These are phyloP conservation scores for Phthorimaea operculella DNA, from an alignment of 1,140 invertebrate genomes.

Conservation along the genomic window DNA sequence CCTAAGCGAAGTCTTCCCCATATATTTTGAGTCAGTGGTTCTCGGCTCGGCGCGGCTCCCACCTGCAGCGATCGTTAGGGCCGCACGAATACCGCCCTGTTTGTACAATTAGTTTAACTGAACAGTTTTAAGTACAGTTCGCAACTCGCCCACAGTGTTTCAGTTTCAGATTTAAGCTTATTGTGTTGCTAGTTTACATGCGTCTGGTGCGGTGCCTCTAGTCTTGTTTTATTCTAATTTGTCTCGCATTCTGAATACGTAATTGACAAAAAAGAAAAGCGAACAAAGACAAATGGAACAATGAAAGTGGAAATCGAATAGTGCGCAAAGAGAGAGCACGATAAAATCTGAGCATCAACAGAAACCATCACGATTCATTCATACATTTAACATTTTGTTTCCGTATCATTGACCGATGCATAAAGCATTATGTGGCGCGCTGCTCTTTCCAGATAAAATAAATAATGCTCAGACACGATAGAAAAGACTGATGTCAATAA, in stretches of 20 bases:
- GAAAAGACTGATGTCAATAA: conserved; percentile 55
- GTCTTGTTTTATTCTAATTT: not conserved
- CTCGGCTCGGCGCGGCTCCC: conserved; percentile 9
- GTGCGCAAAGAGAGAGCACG: not conserved
- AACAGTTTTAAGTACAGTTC: conserved; percentile 38
- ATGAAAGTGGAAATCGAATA: not conserved
- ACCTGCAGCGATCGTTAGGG: conserved; percentile 46
- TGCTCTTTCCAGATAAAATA: conserved; percentile 28
- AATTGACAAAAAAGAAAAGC: no score
- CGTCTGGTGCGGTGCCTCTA: not conserved
- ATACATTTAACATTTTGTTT: conserved; percentile 35
- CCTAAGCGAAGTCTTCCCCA: conserved; percentile 4
- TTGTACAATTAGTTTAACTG: conserved; percentile 45
- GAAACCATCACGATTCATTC: conserved; percentile 28
- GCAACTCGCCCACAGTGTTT: conserved; percentile 15
- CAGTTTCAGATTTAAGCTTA: conserved; percentile 15
- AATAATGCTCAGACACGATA: conserved; percentile 35
- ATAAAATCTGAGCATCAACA: conserved; percentile 6
- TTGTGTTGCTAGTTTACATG: conserved; percentile 2
- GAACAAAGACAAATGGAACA: no score
- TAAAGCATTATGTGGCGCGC: conserved; percentile 30
- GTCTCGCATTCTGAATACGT: not conserved
- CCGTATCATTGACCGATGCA: conserved; percentile 37
- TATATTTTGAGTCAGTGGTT: conserved; percentile 19
- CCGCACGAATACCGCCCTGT: conserved; percentile 35